These are phyloP conservation scores for Yoshiicerus persimilis DNA, from an alignment of 1,140 invertebrate genomes.

Conservation along the genomic window DNA sequence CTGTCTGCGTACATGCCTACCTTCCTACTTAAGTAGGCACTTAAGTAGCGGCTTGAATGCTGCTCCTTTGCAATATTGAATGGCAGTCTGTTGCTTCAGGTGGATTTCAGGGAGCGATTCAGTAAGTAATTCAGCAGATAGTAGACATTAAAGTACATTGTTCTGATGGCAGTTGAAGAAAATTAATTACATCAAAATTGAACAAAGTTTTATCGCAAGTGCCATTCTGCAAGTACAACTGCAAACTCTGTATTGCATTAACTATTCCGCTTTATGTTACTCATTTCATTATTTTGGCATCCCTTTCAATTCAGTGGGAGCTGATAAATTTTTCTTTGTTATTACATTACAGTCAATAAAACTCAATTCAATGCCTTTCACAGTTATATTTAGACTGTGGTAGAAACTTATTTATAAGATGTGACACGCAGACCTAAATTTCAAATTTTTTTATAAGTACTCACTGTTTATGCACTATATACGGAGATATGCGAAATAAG, in stretches of 20 bases:
- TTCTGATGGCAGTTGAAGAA: background rate
- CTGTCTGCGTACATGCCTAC: background rate
- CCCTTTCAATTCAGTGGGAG: background rate
- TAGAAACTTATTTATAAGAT: background rate
- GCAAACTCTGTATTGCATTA: background rate
- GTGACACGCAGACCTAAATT: background rate
- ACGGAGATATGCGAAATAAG: too few species aligned
- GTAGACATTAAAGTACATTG: background rate
- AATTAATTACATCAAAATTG: slow-evolving; percentile 9
- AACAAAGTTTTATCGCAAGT: background rate
- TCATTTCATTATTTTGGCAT: background rate
- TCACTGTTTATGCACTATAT: too few species aligned
- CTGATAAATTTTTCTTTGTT: background rate
- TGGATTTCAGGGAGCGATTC: background rate
- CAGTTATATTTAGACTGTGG: background rate
- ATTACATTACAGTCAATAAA: background rate
- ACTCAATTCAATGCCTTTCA: background rate
- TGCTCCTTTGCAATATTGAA: background rate
- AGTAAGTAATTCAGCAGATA: background rate
- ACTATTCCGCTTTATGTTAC: background rate
- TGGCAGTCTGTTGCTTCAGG: background rate
- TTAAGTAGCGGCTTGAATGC: background rate
- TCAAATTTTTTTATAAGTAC: too few species aligned
- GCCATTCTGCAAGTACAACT: background rate
- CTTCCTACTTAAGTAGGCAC: background rate